Conservation (phyloP, 1,140 invertebrate species). For the Lutraria rhynchaena region DNA sequence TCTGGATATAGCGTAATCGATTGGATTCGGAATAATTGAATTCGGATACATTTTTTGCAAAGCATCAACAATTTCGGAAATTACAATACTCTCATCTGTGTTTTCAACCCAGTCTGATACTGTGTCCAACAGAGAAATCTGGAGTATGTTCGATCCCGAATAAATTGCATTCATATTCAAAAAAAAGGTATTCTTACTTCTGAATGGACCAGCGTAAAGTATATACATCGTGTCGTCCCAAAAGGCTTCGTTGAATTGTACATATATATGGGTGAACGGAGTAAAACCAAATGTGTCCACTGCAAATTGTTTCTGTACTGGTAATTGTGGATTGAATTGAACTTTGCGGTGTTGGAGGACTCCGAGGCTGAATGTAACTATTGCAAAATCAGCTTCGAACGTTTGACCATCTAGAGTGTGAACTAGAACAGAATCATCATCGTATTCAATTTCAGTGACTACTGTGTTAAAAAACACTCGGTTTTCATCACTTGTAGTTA, state of each 20-base stretch:
- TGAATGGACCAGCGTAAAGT: background rate
- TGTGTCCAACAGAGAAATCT: background rate
- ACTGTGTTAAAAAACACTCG: constrained; percentile 1
- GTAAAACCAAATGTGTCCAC: constrained; percentile 9
- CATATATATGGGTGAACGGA: background rate
- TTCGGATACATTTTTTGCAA: background rate
- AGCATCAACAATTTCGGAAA: background rate
- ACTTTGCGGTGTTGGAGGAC: constrained; percentile 18
- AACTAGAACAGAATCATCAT: background rate
- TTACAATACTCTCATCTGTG: background rate
- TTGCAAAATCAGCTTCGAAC: constrained; percentile 20
- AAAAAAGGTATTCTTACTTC: background rate
- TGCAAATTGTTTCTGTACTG: background rate
- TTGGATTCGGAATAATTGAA: background rate
- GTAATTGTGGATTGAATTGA: background rate
- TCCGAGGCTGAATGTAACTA: constrained; percentile 37
- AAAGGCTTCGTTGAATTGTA: constrained; percentile 8
- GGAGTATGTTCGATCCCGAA: constrained; percentile 19
- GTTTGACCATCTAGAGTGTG: background rate
- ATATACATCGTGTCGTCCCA: constrained; percentile 5
- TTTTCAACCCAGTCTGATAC: background rate
- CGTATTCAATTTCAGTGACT: constrained; percentile 2
- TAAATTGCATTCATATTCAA: constrained; percentile 4
- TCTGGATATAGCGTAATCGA: too few species aligned
- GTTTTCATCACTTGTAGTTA: background rate